Percentiles rank a stretch among this genome's conserved stretches.
Evolutionary conservation across 37 sponge, comb jelly and placozoan species (phyloP).

Genomic region (Eunapius fragilis): DNA sequence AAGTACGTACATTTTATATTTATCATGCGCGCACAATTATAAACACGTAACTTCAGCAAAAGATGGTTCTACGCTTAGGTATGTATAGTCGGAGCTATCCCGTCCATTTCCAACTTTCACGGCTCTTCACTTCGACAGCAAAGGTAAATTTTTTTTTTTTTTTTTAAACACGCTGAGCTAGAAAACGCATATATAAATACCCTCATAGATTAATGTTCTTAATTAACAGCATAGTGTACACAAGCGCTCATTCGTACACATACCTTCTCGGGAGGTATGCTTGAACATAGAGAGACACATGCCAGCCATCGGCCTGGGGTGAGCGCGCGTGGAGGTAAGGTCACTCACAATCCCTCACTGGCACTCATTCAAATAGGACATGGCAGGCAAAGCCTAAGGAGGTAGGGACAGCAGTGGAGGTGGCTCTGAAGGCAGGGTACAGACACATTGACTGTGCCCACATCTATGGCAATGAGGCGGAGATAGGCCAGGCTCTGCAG

Average conservation of each 20-base stretch:
- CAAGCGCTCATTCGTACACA: too few species aligned
- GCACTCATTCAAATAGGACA: conserved; percentile 28
- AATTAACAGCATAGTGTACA: too few species aligned
- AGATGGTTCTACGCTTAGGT: background rate
- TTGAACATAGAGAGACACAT: background rate
- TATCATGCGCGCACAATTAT: too few species aligned
- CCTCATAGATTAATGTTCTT: too few species aligned
- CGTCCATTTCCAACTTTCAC: background rate
- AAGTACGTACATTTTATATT: too few species aligned
- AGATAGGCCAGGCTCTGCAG: conserved; percentile 83
- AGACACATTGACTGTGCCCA: conserved; percentile 91
- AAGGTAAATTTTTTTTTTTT: too few species aligned
- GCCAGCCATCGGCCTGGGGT: background rate
- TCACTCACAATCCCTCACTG: background rate
- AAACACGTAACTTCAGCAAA: background rate
- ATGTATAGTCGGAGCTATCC: background rate
- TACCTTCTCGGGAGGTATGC: background rate
- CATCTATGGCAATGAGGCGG: conserved; percentile 85
- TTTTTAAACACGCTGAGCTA: too few species aligned
- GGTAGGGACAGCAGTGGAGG: conserved; percentile 81
- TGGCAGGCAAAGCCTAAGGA: conserved; percentile 76
- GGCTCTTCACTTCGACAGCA: background rate
- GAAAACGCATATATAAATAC: too few species aligned
- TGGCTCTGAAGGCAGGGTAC: conserved; percentile 76
- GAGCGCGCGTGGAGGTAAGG: too few species aligned